phyloP scores from a whole-genome alignment of 2,888 invertebrate species.

The Aleiodes testaceus region DNA sequence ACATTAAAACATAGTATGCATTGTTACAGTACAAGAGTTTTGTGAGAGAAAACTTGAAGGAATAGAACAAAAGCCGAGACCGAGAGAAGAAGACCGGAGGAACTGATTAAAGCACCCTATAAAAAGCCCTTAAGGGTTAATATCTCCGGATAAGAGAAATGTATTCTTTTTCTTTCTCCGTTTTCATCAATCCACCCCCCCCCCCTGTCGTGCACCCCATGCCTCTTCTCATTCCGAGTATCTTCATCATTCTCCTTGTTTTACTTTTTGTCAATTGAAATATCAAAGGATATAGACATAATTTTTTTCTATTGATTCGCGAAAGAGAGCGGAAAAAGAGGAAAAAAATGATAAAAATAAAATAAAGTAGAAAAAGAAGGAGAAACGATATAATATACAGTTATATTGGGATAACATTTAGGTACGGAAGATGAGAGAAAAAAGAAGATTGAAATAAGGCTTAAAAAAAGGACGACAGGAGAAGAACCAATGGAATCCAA shows the following conservation, averaged over 20 bases:
- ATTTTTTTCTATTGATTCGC: too few species aligned
- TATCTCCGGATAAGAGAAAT: conserved; percentile 22
- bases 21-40: conserved; percentile 7
- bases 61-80: conserved; percentile 27
- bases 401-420: conserved; percentile 24
- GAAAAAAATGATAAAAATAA: not conserved
- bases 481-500: conserved; percentile 28
- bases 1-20: conserved; percentile 29
- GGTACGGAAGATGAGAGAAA: conserved; percentile 5
- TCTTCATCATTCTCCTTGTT: not conserved
- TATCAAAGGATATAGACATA: too few species aligned
- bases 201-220: too few species aligned
- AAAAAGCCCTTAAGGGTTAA: conserved; percentile 30
- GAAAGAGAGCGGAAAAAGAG: conserved; percentile 1
- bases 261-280: not conserved
- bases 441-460: conserved; percentile 25
- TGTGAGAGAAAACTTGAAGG: conserved; percentile 18
- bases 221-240: not conserved
- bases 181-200: not conserved
- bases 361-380: conserved; percentile 5
- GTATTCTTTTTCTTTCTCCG: not conserved
- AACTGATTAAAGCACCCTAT: conserved; percentile 29
- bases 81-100: conserved; percentile 4
- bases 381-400: conserved; percentile 13
- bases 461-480: conserved; percentile 34